Evolutionary conservation across 2,888 invertebrate genomes (phyloP).

Genomic region (Barypeithes pellucidus): DNA sequence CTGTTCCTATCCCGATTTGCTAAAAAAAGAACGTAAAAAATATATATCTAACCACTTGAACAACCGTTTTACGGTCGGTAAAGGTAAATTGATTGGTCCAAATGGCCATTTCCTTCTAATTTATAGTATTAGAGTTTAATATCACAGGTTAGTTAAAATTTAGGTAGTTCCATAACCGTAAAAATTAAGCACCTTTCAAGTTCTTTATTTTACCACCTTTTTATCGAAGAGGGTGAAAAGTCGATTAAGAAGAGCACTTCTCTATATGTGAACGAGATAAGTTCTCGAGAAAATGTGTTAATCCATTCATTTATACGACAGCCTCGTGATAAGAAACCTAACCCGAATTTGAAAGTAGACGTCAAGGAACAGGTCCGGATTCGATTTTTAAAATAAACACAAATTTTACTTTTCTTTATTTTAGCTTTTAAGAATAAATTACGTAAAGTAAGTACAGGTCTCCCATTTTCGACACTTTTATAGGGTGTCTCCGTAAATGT

Average conservation of each 20-base stretch:
- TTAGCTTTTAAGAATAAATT: no score
- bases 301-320: conserved; percentile 62
- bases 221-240: conserved; percentile 53
- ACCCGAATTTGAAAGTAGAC: conserved; percentile 29
- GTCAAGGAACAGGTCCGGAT: conserved; percentile 26
- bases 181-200: conserved; percentile 39
- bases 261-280: conserved; percentile 57
- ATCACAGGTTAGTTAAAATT: conserved; percentile 26
- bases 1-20: neutral
- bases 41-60: neutral
- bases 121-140: conserved; percentile 15
- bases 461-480: no score
- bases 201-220: conserved; percentile 38
- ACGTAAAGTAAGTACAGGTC: no score
- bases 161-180: conserved; percentile 27
- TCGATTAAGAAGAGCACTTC: conserved; percentile 58
- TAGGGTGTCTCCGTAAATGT: no score
- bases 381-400: neutral
- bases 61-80: neutral
- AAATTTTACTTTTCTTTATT: no score
- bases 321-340: conserved; percentile 56
- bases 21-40: neutral
- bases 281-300: conserved; percentile 58
- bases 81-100: conserved; percentile 1
- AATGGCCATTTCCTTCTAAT: conserved; percentile 3